Conservation (phyloP, 92 coral and sea anemone species). For the Pocillopora meandrina region DNA sequence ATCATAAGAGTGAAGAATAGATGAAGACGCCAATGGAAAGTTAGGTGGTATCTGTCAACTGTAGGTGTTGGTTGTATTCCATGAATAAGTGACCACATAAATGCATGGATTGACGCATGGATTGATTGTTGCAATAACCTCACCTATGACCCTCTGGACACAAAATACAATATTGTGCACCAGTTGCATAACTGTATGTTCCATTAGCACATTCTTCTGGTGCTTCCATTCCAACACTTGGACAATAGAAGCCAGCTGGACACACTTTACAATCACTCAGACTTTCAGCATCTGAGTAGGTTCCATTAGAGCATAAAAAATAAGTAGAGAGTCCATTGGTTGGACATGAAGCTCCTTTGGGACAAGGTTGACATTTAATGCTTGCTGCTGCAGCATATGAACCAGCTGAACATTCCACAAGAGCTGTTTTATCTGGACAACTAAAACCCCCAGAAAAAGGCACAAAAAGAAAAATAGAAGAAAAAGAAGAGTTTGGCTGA, state of each 20-base stretch:
- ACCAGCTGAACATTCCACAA: constrained; percentile 63
- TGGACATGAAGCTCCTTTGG: constrained; percentile 61
- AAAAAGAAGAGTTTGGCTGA: neutral
- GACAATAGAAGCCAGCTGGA: constrained; percentile 77
- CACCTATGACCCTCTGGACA: constrained; percentile 91
- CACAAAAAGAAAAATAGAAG: neutral
- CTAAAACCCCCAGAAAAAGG: constrained; percentile 41
- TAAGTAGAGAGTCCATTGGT: constrained; percentile 48
- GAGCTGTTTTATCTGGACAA: constrained; percentile 59
- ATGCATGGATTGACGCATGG: too few relatives aligned
- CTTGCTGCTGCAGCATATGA: constrained; percentile 70
- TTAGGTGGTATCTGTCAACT: too few relatives aligned
- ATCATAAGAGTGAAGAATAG: too few relatives aligned
- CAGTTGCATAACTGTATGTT: constrained; percentile 53
- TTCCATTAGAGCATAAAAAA: constrained; percentile 73
- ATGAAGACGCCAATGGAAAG: too few relatives aligned
- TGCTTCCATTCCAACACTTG: constrained; percentile 56
- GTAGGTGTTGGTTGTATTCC: too few relatives aligned
- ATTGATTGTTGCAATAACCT: neutral
- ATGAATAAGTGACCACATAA: too few relatives aligned
- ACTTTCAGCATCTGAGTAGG: constrained; percentile 56
- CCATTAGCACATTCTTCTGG: constrained; percentile 76
- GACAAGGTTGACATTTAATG: constrained; percentile 58
- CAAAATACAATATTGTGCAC: constrained; percentile 67
- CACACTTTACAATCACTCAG: constrained; percentile 62